These are phyloP conservation scores for Pseudorectes ferrugineus DNA, from an alignment of 2,113 vertebrate genomes.

Conservation along the genomic window DNA sequence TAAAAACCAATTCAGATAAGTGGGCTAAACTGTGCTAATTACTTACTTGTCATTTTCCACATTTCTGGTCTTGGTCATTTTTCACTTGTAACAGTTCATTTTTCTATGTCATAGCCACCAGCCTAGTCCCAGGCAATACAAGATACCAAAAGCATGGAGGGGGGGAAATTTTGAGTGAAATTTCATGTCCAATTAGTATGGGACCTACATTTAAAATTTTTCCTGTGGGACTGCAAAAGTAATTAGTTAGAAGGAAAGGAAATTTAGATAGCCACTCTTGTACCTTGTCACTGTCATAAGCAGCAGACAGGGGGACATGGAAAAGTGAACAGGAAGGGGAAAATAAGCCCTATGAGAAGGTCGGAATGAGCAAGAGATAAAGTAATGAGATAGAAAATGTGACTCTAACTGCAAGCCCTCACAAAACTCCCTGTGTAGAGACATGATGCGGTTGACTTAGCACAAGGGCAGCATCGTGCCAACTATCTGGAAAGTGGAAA, in stretches of 20 bases:
- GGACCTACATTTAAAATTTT: not conserved
- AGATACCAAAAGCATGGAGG: not conserved
- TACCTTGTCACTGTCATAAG: not conserved
- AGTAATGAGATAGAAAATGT: slow-evolving; percentile 1
- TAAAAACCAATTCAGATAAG: not conserved
- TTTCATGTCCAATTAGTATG: not conserved
- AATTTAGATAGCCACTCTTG: not conserved
- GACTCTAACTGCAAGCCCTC: not conserved
- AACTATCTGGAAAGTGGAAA: not conserved
- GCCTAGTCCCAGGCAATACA: not conserved
- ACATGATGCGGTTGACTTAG: not conserved
- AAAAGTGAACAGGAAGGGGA: not conserved
- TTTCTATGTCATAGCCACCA: not conserved
- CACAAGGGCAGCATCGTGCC: not conserved
- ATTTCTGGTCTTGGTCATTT: not conserved
- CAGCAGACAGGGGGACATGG: accelerated
- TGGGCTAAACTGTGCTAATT: not conserved
- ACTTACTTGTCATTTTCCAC: not conserved
- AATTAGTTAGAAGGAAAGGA: not conserved
- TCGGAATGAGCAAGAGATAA: not conserved
- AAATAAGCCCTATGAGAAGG: not conserved
- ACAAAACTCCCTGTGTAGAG: not conserved
- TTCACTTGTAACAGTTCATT: not conserved
- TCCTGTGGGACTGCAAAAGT: not conserved
- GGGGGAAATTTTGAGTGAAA: not conserved